Evolutionary conservation across 2,888 invertebrate species (phyloP).

Genomic region (Leucania comma): DNA sequence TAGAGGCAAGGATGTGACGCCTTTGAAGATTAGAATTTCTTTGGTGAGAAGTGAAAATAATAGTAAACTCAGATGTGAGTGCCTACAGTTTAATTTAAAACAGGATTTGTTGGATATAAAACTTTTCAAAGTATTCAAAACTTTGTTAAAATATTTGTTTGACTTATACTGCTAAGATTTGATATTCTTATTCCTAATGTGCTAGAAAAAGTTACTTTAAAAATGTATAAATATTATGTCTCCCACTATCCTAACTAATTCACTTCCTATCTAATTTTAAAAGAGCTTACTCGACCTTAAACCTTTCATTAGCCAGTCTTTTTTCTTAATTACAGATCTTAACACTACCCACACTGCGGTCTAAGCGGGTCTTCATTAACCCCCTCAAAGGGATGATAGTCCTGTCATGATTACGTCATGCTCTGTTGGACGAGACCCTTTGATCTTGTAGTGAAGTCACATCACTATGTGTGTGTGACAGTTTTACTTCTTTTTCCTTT

Average conservation of each 20-base stretch:
- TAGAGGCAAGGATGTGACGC: neutral
- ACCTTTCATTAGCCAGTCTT: neutral
- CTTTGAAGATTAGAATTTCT: slow-evolving; percentile 6
- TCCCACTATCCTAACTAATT: too few species aligned
- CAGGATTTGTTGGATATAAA: neutral
- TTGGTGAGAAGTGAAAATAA: slow-evolving; percentile 1
- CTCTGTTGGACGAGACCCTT: slow-evolving; percentile 37
- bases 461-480: slow-evolving; percentile 43
- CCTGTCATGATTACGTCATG: slow-evolving; percentile 34
- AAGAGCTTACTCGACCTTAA: neutral
- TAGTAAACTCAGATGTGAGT: neutral
- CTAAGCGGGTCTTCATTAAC: slow-evolving; percentile 43
- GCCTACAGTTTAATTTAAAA: neutral
- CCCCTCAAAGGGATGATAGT: slow-evolving; percentile 42
- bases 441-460: slow-evolving; percentile 41
- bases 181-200: too few species aligned
- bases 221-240: too few species aligned
- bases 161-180: too few species aligned
- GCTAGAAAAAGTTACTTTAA: too few species aligned
- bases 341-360: neutral
- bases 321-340: slow-evolving; percentile 25
- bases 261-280: neutral
- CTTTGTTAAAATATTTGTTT: too few species aligned
- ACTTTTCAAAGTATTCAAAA: neutral
- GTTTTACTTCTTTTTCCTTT: slow-evolving; percentile 33